Conservation (phyloP, 2,888 invertebrate species). For the Halictus quadricinctus region DNA sequence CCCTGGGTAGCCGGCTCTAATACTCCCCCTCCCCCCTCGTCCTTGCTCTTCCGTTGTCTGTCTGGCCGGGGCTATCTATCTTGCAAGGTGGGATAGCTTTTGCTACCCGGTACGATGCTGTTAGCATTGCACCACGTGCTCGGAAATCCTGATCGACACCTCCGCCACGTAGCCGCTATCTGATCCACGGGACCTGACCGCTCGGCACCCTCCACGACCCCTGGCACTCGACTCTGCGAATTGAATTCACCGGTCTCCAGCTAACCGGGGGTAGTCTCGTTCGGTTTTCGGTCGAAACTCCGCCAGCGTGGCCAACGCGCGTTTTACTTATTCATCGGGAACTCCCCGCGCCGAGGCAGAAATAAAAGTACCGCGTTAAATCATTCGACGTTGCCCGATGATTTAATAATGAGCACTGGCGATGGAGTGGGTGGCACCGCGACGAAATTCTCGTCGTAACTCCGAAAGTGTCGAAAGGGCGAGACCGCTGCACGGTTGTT, state of each 20-base stretch:
- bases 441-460: conserved; percentile 3
- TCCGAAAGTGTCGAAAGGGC: conserved; percentile 10
- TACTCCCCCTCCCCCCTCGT: conserved; percentile 38
- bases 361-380: conserved; percentile 46
- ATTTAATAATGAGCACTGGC: conserved; percentile 35
- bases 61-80: conserved; percentile 64
- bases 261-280: conserved; percentile 5
- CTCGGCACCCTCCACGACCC: conserved; percentile 54
- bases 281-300: conserved; percentile 5
- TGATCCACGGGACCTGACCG: conserved; percentile 65
- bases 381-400: conserved; percentile 42
- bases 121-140: conserved; percentile 80
- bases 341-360: conserved; percentile 24
- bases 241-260: conserved; percentile 54
- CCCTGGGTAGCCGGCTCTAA: conserved; percentile 66
- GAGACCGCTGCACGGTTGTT: background rate
- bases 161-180: conserved; percentile 71
- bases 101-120: conserved; percentile 74
- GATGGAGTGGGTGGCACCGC: background rate
- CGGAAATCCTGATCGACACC: conserved; percentile 78
- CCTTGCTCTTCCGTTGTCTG: conserved; percentile 48
- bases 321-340: conserved; percentile 57
- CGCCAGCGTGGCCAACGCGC: background rate
- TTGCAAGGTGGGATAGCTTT: conserved; percentile 67
- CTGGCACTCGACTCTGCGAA: conserved; percentile 46